Evolutionary conservation across 2,113 vertebrate species (phyloP).

Genomic region (Columbina picui): DNA sequence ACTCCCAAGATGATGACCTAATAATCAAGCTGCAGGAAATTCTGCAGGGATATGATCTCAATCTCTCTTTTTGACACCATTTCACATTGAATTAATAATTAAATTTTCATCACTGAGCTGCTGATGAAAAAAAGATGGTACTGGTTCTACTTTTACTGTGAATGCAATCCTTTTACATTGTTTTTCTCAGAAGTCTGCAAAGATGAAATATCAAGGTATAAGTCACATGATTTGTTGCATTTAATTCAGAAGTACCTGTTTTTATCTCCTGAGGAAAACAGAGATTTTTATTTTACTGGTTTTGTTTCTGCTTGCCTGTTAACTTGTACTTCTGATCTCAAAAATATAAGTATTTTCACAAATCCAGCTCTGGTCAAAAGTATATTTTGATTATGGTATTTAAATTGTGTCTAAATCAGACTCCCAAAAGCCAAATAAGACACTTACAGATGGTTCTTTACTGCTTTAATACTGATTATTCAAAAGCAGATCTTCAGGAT

Average conservation of each 20-base stretch:
- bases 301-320: not conserved
- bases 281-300: not conserved
- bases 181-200: not conserved
- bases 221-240: not conserved
- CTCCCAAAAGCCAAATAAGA: not conserved
- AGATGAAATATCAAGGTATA: not conserved
- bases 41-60: not conserved
- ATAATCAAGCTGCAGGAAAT: slow-evolving; percentile 41
- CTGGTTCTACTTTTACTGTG: not conserved
- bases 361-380: not conserved
- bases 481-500: not conserved
- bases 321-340: not conserved
- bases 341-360: not conserved
- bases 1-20: not conserved
- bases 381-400: not conserved
- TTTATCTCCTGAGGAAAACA: not conserved
- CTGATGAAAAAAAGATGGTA: not conserved
- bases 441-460: not conserved
- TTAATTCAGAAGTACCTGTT: not conserved
- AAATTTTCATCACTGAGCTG: slow-evolving; percentile 23
- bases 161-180: not conserved
- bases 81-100: slow-evolving; percentile 58
- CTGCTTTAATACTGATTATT: not conserved
- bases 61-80: slow-evolving; percentile 33
- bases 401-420: not conserved